Conservation (phyloP, 2,888 invertebrate species). For the Notodonta ziczac region DNA sequence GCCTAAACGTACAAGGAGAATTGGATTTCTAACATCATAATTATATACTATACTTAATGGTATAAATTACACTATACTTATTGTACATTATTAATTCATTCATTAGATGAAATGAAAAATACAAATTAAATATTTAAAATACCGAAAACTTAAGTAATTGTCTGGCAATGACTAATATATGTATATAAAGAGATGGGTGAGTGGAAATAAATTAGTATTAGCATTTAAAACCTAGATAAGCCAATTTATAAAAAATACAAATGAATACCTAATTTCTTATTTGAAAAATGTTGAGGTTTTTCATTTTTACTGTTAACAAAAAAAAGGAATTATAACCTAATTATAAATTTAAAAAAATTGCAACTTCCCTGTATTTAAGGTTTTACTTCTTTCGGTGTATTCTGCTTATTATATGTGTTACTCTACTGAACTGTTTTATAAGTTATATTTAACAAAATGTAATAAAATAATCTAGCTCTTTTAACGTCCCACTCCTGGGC, state of each 20-base stretch:
- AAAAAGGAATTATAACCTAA: conserved; percentile 1
- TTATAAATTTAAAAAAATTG: conserved; percentile 8
- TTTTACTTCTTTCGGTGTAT: too few species aligned
- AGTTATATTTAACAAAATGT: too few species aligned
- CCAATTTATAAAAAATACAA: conserved; percentile 11
- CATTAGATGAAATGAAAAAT: background rate
- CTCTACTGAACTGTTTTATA: too few species aligned
- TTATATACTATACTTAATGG: too few species aligned
- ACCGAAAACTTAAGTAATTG: background rate
- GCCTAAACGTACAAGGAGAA: too few species aligned
- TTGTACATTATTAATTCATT: background rate
- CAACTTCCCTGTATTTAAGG: conserved; percentile 17
- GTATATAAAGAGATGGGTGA: conserved; percentile 10
- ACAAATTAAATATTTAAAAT: background rate
- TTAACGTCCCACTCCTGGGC: too few species aligned
- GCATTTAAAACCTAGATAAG: conserved; percentile 17
- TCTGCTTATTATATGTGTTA: too few species aligned
- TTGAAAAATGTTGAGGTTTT: conserved; percentile 13
- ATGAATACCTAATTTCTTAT: conserved; percentile 11
- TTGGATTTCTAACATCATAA: too few species aligned
- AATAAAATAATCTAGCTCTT: too few species aligned
- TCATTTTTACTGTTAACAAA: conserved; percentile 22
- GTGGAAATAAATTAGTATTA: conserved; percentile 19
- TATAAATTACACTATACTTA: too few species aligned
- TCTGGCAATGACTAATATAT: conserved; percentile 21